These are phyloP conservation scores for Gastrophryne carolinensis DNA, from an alignment of 2,797 vertebrate species.

Conservation along the genomic window DNA sequence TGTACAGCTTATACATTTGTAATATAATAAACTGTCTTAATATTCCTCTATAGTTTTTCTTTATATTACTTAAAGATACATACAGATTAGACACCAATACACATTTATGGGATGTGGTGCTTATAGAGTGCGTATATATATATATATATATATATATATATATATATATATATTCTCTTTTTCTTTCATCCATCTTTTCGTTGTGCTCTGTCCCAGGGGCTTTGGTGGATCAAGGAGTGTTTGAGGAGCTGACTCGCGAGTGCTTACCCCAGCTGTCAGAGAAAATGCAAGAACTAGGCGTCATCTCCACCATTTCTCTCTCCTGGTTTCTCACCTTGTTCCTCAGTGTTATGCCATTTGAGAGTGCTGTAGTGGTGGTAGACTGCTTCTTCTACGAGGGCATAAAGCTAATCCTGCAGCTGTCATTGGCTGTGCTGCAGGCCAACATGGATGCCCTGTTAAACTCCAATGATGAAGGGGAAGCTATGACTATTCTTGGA, in stretches of 20 bases:
- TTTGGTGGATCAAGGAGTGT: slow-evolving; percentile 94
- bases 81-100: no score
- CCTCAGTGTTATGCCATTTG: slow-evolving; percentile 95
- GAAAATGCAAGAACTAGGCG: slow-evolving; percentile 93
- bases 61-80: no score
- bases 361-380: slow-evolving; percentile 88
- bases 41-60: no score
- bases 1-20: no score
- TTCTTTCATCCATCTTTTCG: background rate
- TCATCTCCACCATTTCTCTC: slow-evolving; percentile 94
- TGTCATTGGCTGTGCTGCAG: slow-evolving; percentile 89
- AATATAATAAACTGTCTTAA: no score
- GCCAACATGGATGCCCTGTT: slow-evolving; percentile 89
- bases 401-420: slow-evolving; percentile 93
- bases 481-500: slow-evolving; percentile 96
- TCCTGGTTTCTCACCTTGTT: slow-evolving; percentile 98
- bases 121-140: no score
- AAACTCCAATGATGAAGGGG: slow-evolving; percentile 87
- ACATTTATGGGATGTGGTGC: no score
- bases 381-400: slow-evolving; percentile 98
- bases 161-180: no score
- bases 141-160: no score
- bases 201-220: no score
- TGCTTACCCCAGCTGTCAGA: slow-evolving; percentile 86
- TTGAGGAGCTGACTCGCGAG: slow-evolving; percentile 88